A percentile compares a stretch with the other conserved stretches of the same genome.
Evolutionary conservation across 2,113 vertebrate genomes (phyloP).

Genomic region (Apteryx owenii): DNA sequence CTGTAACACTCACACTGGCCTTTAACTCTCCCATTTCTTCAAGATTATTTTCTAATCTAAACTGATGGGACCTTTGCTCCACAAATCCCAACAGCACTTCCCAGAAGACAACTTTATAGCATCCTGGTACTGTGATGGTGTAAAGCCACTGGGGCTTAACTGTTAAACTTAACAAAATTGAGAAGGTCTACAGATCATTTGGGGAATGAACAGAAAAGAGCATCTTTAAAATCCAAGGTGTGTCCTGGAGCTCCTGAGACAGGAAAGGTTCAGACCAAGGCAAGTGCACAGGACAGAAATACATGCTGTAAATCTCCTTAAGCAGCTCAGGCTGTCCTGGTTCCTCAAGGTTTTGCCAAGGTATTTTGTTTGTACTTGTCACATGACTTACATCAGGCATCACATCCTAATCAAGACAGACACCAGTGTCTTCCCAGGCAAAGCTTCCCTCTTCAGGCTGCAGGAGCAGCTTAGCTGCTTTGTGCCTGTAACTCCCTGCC

Average conservation of each 20-base stretch:
- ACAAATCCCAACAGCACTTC: slow-evolving; percentile 44
- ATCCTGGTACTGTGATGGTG: background rate
- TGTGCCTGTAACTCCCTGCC: background rate
- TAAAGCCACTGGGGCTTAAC: background rate
- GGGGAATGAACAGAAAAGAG: background rate
- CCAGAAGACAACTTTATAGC: background rate
- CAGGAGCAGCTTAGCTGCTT: slow-evolving; percentile 40
- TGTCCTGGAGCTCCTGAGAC: background rate
- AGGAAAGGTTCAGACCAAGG: slow-evolving; percentile 44
- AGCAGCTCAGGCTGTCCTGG: slow-evolving; percentile 71
- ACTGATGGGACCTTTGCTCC: slow-evolving; percentile 25
- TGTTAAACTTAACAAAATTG: background rate
- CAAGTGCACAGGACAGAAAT: slow-evolving; percentile 60
- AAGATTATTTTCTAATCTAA: slow-evolving; percentile 51
- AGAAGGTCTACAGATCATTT: background rate
- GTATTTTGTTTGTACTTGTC: slow-evolving; percentile 68
- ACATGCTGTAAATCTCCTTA: slow-evolving; percentile 66
- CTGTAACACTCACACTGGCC: background rate
- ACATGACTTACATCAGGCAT: slow-evolving; percentile 63
- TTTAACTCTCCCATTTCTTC: slow-evolving; percentile 47
- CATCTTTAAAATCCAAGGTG: background rate
- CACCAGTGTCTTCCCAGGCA: slow-evolving; percentile 58
- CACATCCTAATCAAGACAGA: slow-evolving; percentile 43
- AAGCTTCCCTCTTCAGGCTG: slow-evolving; percentile 23
- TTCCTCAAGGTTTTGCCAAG: slow-evolving; percentile 69